These are phyloP conservation scores for Drosophila planitibia DNA, from an alignment of 2,888 invertebrate species.

Conservation along the genomic window DNA sequence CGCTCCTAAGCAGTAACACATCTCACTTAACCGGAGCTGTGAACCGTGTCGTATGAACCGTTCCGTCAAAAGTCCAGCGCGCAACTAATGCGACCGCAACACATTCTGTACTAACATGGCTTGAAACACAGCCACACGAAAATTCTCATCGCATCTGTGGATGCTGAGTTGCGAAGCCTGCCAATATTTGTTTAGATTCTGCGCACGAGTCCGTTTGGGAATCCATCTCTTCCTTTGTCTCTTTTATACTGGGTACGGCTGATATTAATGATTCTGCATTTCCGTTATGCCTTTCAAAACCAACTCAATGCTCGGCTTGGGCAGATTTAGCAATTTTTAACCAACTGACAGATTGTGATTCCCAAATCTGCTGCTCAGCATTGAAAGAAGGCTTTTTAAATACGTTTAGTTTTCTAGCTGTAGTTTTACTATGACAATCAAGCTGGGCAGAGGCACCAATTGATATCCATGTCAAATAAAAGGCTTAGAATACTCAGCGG, in stretches of 20 bases:
- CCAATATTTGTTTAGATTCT: constrained; percentile 42
- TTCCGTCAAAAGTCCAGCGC: constrained; percentile 69
- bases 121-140: neutral
- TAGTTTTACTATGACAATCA: too few relatives aligned
- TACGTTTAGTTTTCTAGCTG: too few relatives aligned
- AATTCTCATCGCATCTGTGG: constrained; percentile 33
- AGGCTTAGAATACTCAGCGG: too few relatives aligned
- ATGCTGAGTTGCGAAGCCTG: constrained; percentile 38
- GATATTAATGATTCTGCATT: constrained; percentile 16
- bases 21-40: constrained; percentile 20
- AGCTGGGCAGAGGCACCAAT: too few relatives aligned
- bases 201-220: constrained; percentile 41
- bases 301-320: neutral
- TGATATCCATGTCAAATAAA: too few relatives aligned
- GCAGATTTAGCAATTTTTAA: neutral
- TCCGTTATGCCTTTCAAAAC: constrained; percentile 44
- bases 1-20: constrained; percentile 35
- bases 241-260: constrained; percentile 62
- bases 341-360: neutral
- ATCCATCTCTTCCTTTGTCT: neutral
- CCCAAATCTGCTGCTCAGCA: neutral
- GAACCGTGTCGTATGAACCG: constrained; percentile 51
- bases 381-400: too few relatives aligned
- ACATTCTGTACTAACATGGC: constrained; percentile 1
- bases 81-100: constrained; percentile 54